Conservation (phyloP, 2,888 invertebrate genomes). For the Aporophyla lueneburgensis region DNA sequence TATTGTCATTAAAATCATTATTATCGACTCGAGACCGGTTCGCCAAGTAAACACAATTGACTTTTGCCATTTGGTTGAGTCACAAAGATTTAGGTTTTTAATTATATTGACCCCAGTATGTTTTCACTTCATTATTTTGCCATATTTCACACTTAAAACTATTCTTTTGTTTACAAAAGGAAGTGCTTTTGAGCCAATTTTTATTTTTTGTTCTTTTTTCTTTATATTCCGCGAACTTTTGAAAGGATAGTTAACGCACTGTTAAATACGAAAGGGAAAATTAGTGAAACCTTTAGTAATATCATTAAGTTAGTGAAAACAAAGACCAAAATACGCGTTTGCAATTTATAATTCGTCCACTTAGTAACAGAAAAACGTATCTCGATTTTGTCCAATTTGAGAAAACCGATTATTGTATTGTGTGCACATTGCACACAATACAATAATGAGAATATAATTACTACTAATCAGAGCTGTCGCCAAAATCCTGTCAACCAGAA, state of each 20-base stretch:
- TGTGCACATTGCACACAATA: too few relatives aligned
- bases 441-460: too few relatives aligned
- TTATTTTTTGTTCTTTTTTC: neutral
- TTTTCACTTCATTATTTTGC: conserved; percentile 82
- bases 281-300: too few relatives aligned
- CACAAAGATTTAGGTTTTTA: conserved; percentile 86
- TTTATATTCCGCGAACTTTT: neutral
- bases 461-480: too few relatives aligned
- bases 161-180: conserved; percentile 50
- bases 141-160: conserved; percentile 70
- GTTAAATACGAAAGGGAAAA: neutral
- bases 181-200: conserved; percentile 23
- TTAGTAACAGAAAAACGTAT: too few relatives aligned
- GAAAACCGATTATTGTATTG: too few relatives aligned
- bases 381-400: too few relatives aligned
- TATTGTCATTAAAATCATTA: conserved; percentile 87
- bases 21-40: conserved; percentile 76
- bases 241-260: neutral
- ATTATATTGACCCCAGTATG: conserved; percentile 87
- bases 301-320: neutral
- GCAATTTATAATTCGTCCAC: neutral
- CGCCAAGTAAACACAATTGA: conserved; percentile 86
- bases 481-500: too few relatives aligned
- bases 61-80: conserved; percentile 88
- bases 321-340: neutral